phyloP scores from a whole-genome alignment of 2,888 invertebrate species.

The Cheilosia variabilis region DNA sequence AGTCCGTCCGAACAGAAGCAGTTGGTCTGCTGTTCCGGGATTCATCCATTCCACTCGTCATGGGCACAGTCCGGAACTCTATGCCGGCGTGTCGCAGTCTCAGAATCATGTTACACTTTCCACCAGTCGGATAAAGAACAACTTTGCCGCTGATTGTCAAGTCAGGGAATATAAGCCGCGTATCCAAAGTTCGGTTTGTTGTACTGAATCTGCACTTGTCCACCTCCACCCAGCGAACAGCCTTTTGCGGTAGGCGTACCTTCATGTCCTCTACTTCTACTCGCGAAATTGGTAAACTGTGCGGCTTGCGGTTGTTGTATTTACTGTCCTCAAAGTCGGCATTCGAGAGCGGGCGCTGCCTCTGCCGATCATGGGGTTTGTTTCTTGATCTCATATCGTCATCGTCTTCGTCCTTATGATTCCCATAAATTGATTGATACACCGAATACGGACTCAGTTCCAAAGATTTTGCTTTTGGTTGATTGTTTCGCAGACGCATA shows the following conservation, averaged over 20 bases:
- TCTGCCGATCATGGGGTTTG: conserved; percentile 34
- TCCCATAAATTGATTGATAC: conserved; percentile 81
- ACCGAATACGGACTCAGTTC: conserved; percentile 81
- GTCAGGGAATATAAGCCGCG: conserved; percentile 91
- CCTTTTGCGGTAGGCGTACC: conserved; percentile 87
- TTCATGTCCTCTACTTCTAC: conserved; percentile 82
- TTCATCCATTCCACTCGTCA: conserved; percentile 77
- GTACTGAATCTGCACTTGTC: conserved; percentile 91
- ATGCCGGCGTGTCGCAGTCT: conserved; percentile 91
- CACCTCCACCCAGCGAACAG: conserved; percentile 87
- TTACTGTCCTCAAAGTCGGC: conserved; percentile 22
- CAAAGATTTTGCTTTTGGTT: conserved; percentile 79
- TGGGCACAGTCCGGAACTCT: conserved; percentile 89
- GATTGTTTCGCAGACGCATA: conserved; percentile 83
- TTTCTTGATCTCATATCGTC: conserved; percentile 68
- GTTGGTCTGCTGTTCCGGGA: conserved; percentile 79
- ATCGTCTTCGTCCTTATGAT: conserved; percentile 77
- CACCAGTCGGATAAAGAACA: conserved; percentile 85
- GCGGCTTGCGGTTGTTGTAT: conserved; percentile 48
- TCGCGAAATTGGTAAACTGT: conserved; percentile 76
- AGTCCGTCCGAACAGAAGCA: conserved; percentile 87
- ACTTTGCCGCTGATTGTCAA: conserved; percentile 91
- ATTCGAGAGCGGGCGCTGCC: conserved; percentile 24
- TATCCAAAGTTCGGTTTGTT: conserved; percentile 89
- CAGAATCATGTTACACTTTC: conserved; percentile 91